phyloP scores from a whole-genome alignment of 2,797 vertebrate species.

The Meriones psammophilus region DNA sequence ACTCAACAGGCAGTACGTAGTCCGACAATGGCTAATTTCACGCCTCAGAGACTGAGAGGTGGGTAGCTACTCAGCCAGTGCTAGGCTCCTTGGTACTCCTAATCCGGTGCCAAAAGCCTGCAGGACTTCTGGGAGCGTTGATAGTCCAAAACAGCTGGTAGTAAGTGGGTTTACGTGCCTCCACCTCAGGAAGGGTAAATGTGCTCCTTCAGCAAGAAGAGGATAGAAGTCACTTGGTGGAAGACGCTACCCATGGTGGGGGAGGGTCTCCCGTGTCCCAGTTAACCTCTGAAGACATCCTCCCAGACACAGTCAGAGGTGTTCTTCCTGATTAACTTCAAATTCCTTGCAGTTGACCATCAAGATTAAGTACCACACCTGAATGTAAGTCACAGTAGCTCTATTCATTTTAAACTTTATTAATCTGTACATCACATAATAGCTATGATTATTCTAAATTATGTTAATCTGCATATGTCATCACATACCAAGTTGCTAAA shows the following conservation, averaged over 20 bases:
- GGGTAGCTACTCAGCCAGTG: background rate
- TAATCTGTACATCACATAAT: background rate
- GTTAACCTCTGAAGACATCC: background rate
- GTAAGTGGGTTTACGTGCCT: background rate
- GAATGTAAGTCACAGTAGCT: constrained; percentile 17
- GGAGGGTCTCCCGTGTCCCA: background rate
- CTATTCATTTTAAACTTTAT: background rate
- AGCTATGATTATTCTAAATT: constrained; percentile 25
- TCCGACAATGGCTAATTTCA: background rate
- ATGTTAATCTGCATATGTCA: background rate
- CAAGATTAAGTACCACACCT: background rate
- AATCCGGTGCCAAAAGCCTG: too few relatives aligned
- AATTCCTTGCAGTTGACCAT: background rate
- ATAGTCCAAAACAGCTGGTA: background rate
- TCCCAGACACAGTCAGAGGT: background rate
- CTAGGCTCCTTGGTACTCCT: background rate
- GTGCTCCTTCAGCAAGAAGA: background rate
- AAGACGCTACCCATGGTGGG: background rate
- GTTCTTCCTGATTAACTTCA: background rate
- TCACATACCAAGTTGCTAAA: background rate
- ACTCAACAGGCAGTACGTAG: background rate
- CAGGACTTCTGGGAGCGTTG: background rate
- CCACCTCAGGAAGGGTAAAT: background rate
- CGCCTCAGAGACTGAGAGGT: too few relatives aligned
- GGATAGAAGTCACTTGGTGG: background rate